Conservation (phyloP, 2,888 invertebrate genomes). For the Geophilus truncorum region DNA sequence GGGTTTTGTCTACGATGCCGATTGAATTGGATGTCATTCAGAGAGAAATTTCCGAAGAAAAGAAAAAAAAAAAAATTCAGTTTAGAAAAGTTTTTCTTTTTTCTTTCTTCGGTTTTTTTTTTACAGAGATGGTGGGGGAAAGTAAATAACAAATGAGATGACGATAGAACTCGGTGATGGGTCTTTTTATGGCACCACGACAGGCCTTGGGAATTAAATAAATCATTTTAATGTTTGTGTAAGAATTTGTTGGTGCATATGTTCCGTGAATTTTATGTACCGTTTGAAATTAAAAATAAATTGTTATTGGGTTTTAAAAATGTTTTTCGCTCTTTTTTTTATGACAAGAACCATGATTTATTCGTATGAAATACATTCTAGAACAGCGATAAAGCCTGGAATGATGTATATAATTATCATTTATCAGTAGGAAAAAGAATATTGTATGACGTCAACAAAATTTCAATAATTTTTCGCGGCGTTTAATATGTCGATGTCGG, state of each 20-base stretch:
- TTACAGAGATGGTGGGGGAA: neutral
- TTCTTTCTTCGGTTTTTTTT: neutral
- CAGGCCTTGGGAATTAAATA: constrained; percentile 2
- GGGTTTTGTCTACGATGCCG: constrained; percentile 11
- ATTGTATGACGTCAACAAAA: too few species aligned
- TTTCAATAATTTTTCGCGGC: neutral
- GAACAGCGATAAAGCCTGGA: too few species aligned
- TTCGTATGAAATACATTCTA: neutral
- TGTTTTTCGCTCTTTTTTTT: neutral
- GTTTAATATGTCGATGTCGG: too few species aligned
- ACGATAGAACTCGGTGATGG: neutral
- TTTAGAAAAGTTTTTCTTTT: neutral
- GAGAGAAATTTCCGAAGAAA: neutral
- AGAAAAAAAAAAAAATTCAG: neutral
- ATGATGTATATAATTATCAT: too few species aligned
- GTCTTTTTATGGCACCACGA: neutral
- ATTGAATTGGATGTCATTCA: constrained; percentile 7
- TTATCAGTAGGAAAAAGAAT: too few species aligned
- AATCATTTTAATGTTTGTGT: constrained; percentile 2
- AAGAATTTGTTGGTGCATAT: neutral
- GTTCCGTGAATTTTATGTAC: neutral
- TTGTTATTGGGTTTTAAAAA: neutral
- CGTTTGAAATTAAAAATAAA: neutral
- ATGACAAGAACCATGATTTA: neutral
- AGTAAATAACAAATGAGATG: constrained; percentile 4